These are phyloP conservation scores for Charanyca ferruginea DNA, from an alignment of 2,888 invertebrate genomes.

Conservation along the genomic window DNA sequence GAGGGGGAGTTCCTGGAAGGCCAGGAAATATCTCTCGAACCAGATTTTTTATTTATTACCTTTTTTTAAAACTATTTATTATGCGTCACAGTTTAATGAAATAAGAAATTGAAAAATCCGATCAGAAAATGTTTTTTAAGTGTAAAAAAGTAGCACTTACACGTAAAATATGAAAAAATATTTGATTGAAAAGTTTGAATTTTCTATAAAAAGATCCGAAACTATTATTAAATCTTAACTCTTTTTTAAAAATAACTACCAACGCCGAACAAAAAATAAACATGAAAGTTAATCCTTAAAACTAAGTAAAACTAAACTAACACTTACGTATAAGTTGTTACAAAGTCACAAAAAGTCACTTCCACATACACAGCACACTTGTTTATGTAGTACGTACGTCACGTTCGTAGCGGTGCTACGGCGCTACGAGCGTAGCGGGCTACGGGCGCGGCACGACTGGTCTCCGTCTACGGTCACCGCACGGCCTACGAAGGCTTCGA, in stretches of 20 bases:
- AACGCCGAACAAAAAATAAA: conserved; percentile 4
- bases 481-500: conserved; percentile 60
- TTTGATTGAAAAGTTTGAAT: neutral
- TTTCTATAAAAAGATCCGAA: no score
- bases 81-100: no score
- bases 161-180: neutral
- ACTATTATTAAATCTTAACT: neutral
- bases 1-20: no score
- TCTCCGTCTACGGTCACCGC: conserved; percentile 44
- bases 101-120: no score
- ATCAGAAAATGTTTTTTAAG: no score
- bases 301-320: conserved; percentile 29
- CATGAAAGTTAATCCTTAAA: conserved; percentile 22
- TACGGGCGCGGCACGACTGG: conserved; percentile 80
- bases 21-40: no score
- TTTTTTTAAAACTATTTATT: no score
- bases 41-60: no score
- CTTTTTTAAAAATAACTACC: neutral
- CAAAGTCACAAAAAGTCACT: conserved; percentile 66
- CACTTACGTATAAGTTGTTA: conserved; percentile 60
- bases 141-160: neutral
- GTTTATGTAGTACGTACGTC: conserved; percentile 55
- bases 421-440: conserved; percentile 81
- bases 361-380: conserved; percentile 59
- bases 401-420: conserved; percentile 67